phyloP scores from a whole-genome alignment of 2,888 invertebrate genomes.

The Hyalella azteca region DNA sequence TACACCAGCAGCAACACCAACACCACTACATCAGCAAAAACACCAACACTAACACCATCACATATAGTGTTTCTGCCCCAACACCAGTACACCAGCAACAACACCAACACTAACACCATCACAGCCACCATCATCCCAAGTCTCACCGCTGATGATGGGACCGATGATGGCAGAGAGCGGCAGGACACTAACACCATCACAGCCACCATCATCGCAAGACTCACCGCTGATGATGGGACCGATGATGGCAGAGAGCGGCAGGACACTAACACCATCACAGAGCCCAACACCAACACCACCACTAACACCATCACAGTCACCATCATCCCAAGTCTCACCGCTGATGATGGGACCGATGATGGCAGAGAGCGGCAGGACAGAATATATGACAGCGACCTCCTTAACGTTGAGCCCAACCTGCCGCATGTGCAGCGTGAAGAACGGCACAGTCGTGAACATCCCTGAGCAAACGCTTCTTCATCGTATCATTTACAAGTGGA shows the following conservation, averaged over 20 bases:
- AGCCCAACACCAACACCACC: too few species aligned
- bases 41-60: too few species aligned
- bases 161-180: neutral
- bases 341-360: neutral
- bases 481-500: too few species aligned
- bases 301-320: too few species aligned
- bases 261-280: too few species aligned
- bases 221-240: neutral
- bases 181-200: slow-evolving; percentile 63
- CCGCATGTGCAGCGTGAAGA: slow-evolving; percentile 89
- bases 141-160: neutral
- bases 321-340: too few species aligned
- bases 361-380: slow-evolving; percentile 65
- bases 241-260: neutral
- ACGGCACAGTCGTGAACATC: slow-evolving; percentile 82
- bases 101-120: too few species aligned
- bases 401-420: slow-evolving; percentile 84
- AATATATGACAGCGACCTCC: slow-evolving; percentile 85
- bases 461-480: slow-evolving; percentile 47
- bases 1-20: too few species aligned
- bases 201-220: neutral
- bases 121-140: too few species aligned
- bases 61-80: too few species aligned
- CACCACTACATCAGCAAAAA: too few species aligned
- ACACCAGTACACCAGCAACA: too few species aligned